Base-by-base conservation (phyloP, 2,113 vertebrate species). In the Patagioenas fasciata region DNA sequence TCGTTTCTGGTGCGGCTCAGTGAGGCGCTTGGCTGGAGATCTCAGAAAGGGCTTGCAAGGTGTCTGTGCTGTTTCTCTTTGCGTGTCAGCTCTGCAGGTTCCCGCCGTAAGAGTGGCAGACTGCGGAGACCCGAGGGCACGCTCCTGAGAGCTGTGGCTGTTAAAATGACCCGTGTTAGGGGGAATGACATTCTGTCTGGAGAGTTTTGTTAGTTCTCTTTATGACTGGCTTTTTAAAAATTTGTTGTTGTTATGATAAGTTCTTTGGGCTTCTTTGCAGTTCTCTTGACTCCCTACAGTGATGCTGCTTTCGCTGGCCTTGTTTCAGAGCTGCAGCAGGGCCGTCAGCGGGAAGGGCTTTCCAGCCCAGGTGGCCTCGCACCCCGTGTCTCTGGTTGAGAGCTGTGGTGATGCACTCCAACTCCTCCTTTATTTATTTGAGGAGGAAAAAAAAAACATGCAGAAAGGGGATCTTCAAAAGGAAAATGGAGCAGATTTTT, bases 171-270 rank as follows among this genome's bases (percentile, higher is more conserved):
- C 31, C 42, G 0, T 5, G 10, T 17, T 36, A 29, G 2, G 3
- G 8, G 20, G 14, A 66, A 10, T 13, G 17, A 73, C 17, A 17
- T 38, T 85, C 25, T 38, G 12, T 23, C 11, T 57, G 44, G 42
- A 47, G n/a, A 65, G 15, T 70, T 36, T 34, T 67, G 13, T 66
- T 75, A 38, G 14, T 42, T 83, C 17, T 75, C 8, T 51, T 60
- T 51, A 25, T 38, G 17, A 32, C 32, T 16, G 28, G 5, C 2
- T 73, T 73, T 57, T 47, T 0, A 10, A 58, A 38, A 60, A 32
- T 3, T 7, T 29, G 8, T 23, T 32, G 25, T 51, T 54, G 14
- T 9, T 10, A 9, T 1, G 0, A 0, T 60, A 32, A 79, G 34
- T 64, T 91, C 5, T 89, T 71, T 20, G 38, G 48, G 17, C 26